Evolutionary conservation across 1,140 invertebrate genomes (phyloP).

Genomic region (Drosophila virilis): DNA sequence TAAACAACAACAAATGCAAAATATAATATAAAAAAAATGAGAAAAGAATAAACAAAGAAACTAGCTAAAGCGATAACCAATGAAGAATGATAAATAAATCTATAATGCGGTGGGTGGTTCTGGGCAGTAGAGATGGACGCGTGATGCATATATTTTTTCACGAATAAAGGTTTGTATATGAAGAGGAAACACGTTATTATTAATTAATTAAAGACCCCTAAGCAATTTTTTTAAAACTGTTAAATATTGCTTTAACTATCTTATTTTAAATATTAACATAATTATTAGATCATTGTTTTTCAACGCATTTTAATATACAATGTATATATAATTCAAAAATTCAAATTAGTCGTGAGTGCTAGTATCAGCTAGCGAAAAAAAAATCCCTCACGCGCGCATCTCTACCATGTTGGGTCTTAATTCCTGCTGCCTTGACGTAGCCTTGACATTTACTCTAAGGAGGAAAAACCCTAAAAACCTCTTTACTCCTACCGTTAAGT

Average conservation of each 20-base stretch:
- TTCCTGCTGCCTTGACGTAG: conserved; percentile 31
- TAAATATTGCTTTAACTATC: too few species aligned
- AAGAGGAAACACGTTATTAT: too few species aligned
- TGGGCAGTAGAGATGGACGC: not conserved
- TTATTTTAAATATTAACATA: too few species aligned
- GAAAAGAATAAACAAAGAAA: not conserved
- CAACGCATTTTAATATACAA: too few species aligned
- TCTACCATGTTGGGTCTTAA: not conserved
- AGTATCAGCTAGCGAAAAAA: not conserved
- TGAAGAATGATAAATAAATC: conserved; percentile 36
- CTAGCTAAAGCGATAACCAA: conserved; percentile 4
- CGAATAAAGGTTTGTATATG: too few species aligned
- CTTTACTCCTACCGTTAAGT: not conserved
- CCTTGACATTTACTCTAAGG: conserved; percentile 64
- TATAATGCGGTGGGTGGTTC: conserved; percentile 15
- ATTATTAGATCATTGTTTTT: too few species aligned
- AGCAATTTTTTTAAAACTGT: too few species aligned
- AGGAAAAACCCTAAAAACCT: not conserved
- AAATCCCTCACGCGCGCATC: not conserved
- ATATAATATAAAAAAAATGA: not conserved
- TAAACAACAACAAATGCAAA: conserved; percentile 51
- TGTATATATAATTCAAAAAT: too few species aligned
- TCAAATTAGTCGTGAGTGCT: too few species aligned
- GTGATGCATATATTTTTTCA: too few species aligned
- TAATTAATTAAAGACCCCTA: too few species aligned